phyloP scores from a whole-genome alignment of 2,113 vertebrate genomes.

The Leptodactylus fuscus region DNA sequence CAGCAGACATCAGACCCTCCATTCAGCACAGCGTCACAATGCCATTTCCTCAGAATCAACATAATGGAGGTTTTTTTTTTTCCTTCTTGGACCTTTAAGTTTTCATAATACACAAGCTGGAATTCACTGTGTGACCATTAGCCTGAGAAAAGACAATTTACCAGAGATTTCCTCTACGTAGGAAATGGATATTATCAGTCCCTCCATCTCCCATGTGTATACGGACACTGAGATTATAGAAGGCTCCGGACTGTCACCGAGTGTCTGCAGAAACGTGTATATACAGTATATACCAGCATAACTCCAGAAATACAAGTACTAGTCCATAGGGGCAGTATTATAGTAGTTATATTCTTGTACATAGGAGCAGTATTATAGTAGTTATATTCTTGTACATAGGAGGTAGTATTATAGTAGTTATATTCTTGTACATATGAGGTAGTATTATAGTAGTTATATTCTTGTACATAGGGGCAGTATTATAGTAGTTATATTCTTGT shows the following conservation, averaged over 20 bases:
- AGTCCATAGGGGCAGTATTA: too few relatives aligned
- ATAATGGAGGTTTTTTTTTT: slow-evolving; percentile 16
- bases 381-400: background rate
- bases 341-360: background rate
- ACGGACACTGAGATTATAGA: background rate
- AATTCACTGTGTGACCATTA: slow-evolving; percentile 9
- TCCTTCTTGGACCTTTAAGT: background rate
- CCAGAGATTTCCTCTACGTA: background rate
- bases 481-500: slow-evolving; percentile 15
- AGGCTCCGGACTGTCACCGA: background rate
- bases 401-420: background rate
- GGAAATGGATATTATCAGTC: slow-evolving; percentile 15
- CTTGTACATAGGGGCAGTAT: slow-evolving; percentile 3
- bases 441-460: slow-evolving; percentile 24
- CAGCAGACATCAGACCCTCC: slow-evolving; percentile 22
- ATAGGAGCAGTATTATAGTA: background rate
- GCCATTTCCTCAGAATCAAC: slow-evolving; percentile 16
- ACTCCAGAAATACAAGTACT: background rate
- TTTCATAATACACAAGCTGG: slow-evolving; percentile 11
- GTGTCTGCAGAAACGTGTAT: background rate
- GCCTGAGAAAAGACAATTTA: slow-evolving; percentile 25
- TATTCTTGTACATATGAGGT: background rate
- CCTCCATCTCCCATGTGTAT: slow-evolving; percentile 3
- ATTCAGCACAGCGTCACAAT: slow-evolving; percentile 14
- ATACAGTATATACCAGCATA: background rate